Evolutionary conservation across 53 echinoderm and acorn worm genomes (phyloP), one percentile per base, ranked within the genome.

Genomic region (Holothuria scabra): DNA sequence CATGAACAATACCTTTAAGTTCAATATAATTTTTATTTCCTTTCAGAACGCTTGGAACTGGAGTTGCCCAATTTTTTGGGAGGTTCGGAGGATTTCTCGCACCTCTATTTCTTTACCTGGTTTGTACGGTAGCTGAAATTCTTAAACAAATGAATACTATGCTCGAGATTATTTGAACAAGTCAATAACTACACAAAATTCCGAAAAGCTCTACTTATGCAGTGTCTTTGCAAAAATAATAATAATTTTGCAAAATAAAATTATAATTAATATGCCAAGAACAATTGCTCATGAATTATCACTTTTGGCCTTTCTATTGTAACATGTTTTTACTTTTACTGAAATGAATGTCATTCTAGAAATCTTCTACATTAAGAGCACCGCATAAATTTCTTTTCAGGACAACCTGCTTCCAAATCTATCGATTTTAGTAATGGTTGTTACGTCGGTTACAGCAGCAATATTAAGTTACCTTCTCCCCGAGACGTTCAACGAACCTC

Each of bases 21-120:
- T 65, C 28, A 3, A 12, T 65, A 8, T 64, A 29, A 61, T 61
- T 61, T 61, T 18, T 9, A 25, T 61, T 61, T 20, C 67, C 9
- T 68, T 18, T 46, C 72, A 72, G 72, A 44, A 72, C 72, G 12
- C 41, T 72, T 24, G 72, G 72, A 18, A 49, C 72, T 18, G 72
- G 72, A n/a, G 44, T 72, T 22, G 44, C 72, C 1, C 72, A 72
- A 22, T 72, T 72, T 46, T 72, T 72, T n/a, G 72, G 72, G 24
- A 44, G 72, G 21, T 72, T 72, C 48, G 72, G 72, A 25, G 72
- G 72, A 12, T 72, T 72, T 44, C n/a, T 72, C 12, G 72, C 72
- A 44, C 72, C 72, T 13, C 49, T 72, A 8, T 14, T 72, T 25
- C 48, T 72, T 24, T 72, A 72, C 20, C 72, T 72, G 44, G 72